phyloP scores from a whole-genome alignment of 2,113 vertebrate species.

The Pholis gunnellus region DNA sequence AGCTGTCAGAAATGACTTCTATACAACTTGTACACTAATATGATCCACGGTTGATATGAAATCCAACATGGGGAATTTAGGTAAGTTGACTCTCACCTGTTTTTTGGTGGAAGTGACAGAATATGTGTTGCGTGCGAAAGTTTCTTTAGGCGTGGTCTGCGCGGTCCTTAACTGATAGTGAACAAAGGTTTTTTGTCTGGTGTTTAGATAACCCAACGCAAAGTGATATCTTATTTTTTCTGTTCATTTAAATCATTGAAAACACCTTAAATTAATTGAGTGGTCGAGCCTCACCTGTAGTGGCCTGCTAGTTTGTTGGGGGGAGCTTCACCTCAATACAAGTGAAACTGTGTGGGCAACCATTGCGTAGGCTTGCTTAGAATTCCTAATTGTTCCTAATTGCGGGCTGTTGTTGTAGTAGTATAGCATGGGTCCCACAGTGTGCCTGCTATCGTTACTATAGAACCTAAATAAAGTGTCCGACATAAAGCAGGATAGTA shows the following conservation, averaged over 20 bases:
- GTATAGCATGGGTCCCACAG: neutral
- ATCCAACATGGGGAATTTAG: slow-evolving; percentile 65
- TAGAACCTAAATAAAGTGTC: neutral
- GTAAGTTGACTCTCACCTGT: slow-evolving; percentile 55
- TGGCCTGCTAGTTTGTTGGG: neutral
- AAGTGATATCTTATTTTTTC: neutral
- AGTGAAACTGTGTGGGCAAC: neutral
- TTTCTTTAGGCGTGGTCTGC: slow-evolving; percentile 74
- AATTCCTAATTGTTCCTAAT: neutral
- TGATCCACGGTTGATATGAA: slow-evolving; percentile 28
- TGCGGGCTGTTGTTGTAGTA: neutral
- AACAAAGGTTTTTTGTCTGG: neutral
- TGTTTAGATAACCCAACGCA: neutral
- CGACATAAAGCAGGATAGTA: neutral
- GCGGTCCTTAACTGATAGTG: neutral
- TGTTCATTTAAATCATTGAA: accelerated
- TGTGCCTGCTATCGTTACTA: neutral
- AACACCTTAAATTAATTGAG: neutral
- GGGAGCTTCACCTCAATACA: neutral
- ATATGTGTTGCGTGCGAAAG: neutral
- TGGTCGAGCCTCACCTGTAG: accelerated
- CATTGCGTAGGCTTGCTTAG: neutral
- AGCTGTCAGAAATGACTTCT: slow-evolving; percentile 53
- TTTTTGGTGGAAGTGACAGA: neutral
- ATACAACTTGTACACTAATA: neutral